Conservation (phyloP, 2,888 invertebrate genomes). For the Trachelus troglodyta region DNA sequence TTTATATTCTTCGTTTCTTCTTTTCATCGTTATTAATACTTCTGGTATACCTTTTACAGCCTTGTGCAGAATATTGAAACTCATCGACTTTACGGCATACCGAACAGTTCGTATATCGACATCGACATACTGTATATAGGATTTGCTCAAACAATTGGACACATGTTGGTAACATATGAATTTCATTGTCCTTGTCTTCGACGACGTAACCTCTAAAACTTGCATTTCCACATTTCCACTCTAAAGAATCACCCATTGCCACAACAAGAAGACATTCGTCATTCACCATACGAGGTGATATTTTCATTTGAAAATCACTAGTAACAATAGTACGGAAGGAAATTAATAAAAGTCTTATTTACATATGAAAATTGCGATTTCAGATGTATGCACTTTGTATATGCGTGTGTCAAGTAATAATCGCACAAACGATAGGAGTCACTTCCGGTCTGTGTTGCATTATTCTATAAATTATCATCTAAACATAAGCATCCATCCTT, state of each 20-base stretch:
- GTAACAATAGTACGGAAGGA: not conserved
- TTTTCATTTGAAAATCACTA: not conserved
- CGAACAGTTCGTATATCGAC: too few relatives aligned
- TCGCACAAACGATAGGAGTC: slow-evolving; percentile 42
- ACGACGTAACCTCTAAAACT: not conserved
- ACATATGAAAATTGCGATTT: not conserved
- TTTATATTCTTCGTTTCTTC: not conserved
- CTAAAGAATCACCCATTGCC: not conserved
- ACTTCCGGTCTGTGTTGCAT: slow-evolving; percentile 38
- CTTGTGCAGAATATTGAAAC: not conserved
- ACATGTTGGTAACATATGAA: not conserved
- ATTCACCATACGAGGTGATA: not conserved
- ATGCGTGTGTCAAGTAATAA: slow-evolving; percentile 16
- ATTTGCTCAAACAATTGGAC: not conserved
- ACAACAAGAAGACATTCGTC: not conserved
- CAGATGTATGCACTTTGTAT: not conserved
- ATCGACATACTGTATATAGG: not conserved
- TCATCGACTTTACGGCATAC: not conserved
- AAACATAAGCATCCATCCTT: too few relatives aligned
- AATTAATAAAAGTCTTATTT: not conserved
- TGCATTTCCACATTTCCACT: not conserved
- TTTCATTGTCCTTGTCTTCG: not conserved
- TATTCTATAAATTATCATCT: too few relatives aligned
- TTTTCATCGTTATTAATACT: not conserved
- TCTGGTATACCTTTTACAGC: not conserved